Conservation (phyloP, 2,797 vertebrate species). For the Anisognathus igniventris region DNA sequence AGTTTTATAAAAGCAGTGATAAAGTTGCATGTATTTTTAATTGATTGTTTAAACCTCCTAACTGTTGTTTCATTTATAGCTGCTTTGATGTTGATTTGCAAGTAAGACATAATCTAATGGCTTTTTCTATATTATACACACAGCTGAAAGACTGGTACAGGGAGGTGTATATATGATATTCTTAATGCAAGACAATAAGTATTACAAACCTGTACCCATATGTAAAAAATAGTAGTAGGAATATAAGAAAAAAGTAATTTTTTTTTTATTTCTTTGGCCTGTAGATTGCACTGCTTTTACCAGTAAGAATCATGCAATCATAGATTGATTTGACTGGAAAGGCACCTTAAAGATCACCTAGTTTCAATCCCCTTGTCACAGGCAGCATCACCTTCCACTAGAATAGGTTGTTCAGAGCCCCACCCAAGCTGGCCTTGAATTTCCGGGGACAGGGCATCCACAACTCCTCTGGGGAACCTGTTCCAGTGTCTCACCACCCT, state of each 20-base stretch:
- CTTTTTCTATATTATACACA: background rate
- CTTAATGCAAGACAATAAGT: background rate
- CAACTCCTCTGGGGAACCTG: background rate
- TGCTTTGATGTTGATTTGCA: background rate
- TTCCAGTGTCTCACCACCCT: background rate
- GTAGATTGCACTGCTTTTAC: background rate
- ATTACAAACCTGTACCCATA: background rate
- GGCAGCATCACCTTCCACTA: background rate
- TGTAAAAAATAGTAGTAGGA: background rate
- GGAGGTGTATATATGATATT: background rate
- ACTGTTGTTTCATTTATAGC: background rate
- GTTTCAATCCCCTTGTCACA: background rate
- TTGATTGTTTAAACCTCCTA: background rate
- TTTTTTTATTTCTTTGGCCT: background rate
- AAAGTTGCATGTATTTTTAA: background rate
- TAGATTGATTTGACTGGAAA: background rate
- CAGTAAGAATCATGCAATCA: background rate
- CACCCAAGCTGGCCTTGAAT: background rate
- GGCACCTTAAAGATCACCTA: background rate
- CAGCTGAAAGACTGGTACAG: background rate
- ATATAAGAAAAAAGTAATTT: background rate
- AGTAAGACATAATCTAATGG: background rate
- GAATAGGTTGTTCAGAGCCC: background rate
- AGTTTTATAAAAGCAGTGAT: background rate
- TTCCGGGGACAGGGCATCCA: background rate